Evolutionary conservation across 1,140 invertebrate genomes (phyloP).

Genomic region (Heliothis subflexa): DNA sequence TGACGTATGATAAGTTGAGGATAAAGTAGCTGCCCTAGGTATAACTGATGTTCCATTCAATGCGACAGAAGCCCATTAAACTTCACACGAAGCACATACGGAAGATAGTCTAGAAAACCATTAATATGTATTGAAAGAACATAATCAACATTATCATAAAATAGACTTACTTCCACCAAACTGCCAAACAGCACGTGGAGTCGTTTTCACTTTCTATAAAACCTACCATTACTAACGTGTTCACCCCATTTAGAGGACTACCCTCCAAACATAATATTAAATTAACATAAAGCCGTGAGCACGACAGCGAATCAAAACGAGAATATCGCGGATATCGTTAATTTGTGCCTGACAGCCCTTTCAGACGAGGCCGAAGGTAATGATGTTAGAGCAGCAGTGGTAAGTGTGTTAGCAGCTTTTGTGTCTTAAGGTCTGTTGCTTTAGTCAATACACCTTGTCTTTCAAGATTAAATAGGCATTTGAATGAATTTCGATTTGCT

Average conservation of each 20-base stretch:
- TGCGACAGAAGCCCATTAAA: too few species aligned
- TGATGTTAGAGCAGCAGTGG: slow-evolving; percentile 62
- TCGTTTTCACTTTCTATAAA: slow-evolving; percentile 44
- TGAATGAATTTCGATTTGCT: not conserved
- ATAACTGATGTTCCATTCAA: too few species aligned
- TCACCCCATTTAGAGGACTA: slow-evolving; percentile 32
- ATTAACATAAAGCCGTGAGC: slow-evolving; percentile 71
- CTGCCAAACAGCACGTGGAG: slow-evolving; percentile 24
- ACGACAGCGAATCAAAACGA: slow-evolving; percentile 69
- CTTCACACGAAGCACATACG: too few species aligned
- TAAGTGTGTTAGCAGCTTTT: slow-evolving; percentile 66
- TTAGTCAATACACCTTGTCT: slow-evolving; percentile 32
- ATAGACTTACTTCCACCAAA: slow-evolving; percentile 6
- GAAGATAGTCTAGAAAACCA: not conserved
- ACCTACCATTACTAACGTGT: slow-evolving; percentile 23
- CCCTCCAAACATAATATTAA: slow-evolving; percentile 67
- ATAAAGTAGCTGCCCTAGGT: too few species aligned
- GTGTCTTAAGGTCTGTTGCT: slow-evolving; percentile 36
- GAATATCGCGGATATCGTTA: slow-evolving; percentile 77
- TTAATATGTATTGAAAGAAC: not conserved
- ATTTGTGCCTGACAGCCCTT: slow-evolving; percentile 61
- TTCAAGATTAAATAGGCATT: not conserved
- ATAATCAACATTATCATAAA: not conserved
- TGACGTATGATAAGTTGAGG: too few species aligned
- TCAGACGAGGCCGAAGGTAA: slow-evolving; percentile 45